Evolutionary conservation across 2,797 vertebrate species (phyloP), one percentile per base, ranked within the genome.

Genomic region (Buceros bicornis): DNA sequence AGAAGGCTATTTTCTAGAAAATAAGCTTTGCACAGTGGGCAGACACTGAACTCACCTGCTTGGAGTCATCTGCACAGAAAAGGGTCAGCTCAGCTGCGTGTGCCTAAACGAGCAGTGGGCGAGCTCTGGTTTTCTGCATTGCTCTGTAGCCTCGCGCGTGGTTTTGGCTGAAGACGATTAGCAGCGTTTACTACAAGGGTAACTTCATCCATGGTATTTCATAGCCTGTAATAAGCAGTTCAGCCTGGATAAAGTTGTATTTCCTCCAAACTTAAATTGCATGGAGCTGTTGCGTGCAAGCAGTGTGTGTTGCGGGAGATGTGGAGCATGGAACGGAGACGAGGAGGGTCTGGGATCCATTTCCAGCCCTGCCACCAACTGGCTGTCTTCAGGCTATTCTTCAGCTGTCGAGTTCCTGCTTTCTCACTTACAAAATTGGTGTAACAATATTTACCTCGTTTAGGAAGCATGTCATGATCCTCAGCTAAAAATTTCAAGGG

Each of bases 121-220:
- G 67, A 91, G 45, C 14, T 37, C 35, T 24, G 19, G 4, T 3
- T 79, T 71, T 64, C 45, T 88, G 37, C 26, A 18, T 89, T 79
- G 35, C 4, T 61, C 62, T 92, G 92, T 87, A 87, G 74, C 51
- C 5, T 0, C 35, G 71, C 74, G 76, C 7, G 11, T 81, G 86
- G 79, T 67, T 89, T 89, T 69, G 70, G 31, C 76, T 90, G 73
- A 84, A 73, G 25, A 17, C 51, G 90, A 92, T 94, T 90, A 87
- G 60, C 83, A 50, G 87, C 85, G 88, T 94, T 96, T 94, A 90
- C 92, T 90, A 8, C 62, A 84, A 37, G 66, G 54, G 51, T 89
- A 92, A 94, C 86, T 72, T 83, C 74, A 92, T 79, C 86, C 3
- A 0, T 70, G 58, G 56, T 51, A 35, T 91, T 93, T 77, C 64